These are phyloP conservation scores for Drosophila equinoxialis DNA, from an alignment of 1,140 invertebrate genomes.

Conservation along the genomic window DNA sequence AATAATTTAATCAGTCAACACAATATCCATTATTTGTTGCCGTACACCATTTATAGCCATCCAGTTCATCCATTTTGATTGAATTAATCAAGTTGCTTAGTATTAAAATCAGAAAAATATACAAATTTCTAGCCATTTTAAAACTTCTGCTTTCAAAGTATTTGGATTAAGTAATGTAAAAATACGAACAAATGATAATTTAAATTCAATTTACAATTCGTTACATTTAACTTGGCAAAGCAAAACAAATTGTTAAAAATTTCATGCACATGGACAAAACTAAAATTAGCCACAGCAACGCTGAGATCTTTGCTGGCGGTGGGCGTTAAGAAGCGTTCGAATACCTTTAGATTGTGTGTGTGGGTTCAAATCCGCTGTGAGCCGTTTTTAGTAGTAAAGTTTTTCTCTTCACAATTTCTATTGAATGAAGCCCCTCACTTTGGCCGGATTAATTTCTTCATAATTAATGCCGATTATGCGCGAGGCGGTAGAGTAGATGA, in stretches of 20 bases:
- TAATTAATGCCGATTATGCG: constrained; percentile 18
- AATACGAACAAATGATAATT: background rate
- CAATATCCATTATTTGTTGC: no score
- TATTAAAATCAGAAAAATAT: no score
- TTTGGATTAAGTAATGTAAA: no score
- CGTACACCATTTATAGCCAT: no score
- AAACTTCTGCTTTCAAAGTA: background rate
- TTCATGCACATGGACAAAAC: background rate
- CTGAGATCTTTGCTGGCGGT: background rate
- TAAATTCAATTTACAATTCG: background rate
- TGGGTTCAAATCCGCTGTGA: background rate
- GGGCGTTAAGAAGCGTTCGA: background rate
- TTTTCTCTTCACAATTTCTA: background rate
- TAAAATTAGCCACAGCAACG: background rate
- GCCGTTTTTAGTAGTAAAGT: background rate
- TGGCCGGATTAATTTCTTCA: constrained; percentile 19
- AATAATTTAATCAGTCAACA: no score
- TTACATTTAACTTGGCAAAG: background rate
- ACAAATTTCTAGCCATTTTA: background rate
- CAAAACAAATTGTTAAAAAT: background rate
- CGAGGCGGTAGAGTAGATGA: background rate
- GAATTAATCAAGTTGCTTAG: no score
- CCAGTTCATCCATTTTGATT: no score
- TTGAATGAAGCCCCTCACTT: constrained; percentile 2
- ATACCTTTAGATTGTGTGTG: background rate